Conservation (phyloP, 2,113 vertebrate species). For the Marmota monax region DNA sequence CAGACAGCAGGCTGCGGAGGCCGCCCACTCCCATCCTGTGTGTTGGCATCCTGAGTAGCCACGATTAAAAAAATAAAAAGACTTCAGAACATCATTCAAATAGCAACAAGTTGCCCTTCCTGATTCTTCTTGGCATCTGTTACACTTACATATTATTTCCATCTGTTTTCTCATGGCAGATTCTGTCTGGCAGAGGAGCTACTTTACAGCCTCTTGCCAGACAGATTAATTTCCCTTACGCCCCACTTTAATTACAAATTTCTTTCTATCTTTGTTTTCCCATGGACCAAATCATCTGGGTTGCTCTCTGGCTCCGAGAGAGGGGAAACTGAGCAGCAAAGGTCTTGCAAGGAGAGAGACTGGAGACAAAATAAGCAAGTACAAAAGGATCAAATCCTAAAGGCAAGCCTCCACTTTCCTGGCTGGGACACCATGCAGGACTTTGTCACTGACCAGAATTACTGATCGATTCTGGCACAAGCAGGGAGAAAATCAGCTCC, state of each 20-base stretch:
- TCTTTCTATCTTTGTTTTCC: neutral
- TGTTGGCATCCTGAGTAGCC: neutral
- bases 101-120: slow-evolving; percentile 46
- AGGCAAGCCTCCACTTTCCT: neutral
- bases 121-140: neutral
- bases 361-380: neutral
- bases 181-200: slow-evolving; percentile 44
- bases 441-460: neutral
- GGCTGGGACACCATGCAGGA: neutral
- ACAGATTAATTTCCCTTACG: neutral
- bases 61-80: neutral
- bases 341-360: neutral
- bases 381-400: neutral
- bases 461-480: neutral
- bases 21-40: fast-evolving
- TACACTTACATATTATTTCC: slow-evolving; percentile 39
- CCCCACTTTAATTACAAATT: neutral
- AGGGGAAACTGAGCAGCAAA: neutral
- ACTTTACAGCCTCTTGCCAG: slow-evolving; percentile 51
- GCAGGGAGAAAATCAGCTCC: neutral
- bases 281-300: neutral
- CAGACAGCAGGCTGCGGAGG: fast-evolving
- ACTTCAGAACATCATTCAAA: slow-evolving; percentile 16
- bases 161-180: slow-evolving; percentile 65
- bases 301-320: neutral